These are phyloP conservation scores for Pomacea canaliculata DNA, from an alignment of 2,888 invertebrate species.

Conservation along the genomic window DNA sequence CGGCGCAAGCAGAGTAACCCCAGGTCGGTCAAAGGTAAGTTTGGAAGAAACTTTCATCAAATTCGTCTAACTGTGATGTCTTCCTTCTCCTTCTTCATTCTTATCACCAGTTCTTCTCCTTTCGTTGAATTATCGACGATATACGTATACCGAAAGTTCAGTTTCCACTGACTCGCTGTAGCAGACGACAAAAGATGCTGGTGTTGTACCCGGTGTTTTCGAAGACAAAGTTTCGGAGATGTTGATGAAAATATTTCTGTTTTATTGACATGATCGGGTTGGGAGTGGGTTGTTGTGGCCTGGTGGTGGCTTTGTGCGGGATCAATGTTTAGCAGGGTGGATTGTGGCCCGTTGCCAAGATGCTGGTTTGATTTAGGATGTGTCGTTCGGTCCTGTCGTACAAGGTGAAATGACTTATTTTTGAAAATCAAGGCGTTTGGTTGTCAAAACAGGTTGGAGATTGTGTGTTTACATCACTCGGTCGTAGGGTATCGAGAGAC, in stretches of 20 bases:
- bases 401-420: no score
- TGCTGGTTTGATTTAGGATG: neutral
- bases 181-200: neutral
- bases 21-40: constrained; percentile 20
- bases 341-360: constrained; percentile 22
- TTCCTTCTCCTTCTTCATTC: neutral
- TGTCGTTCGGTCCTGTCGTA: no score
- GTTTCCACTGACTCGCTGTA: neutral
- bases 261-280: no score
- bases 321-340: neutral
- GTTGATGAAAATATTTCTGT: no score
- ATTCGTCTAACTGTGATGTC: neutral
- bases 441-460: no score
- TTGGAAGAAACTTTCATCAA: neutral
- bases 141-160: neutral
- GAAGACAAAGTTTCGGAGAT: neutral
- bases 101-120: neutral
- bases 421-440: no score
- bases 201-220: neutral
- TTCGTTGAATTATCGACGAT: neutral
- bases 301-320: neutral
- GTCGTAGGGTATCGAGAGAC: no score
- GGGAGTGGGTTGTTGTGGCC: neutral
- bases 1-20: constrained; percentile 19
- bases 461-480: no score